These are phyloP conservation scores for Teleogryllus occipitalis DNA, from an alignment of 1,140 invertebrate genomes.

Conservation along the genomic window DNA sequence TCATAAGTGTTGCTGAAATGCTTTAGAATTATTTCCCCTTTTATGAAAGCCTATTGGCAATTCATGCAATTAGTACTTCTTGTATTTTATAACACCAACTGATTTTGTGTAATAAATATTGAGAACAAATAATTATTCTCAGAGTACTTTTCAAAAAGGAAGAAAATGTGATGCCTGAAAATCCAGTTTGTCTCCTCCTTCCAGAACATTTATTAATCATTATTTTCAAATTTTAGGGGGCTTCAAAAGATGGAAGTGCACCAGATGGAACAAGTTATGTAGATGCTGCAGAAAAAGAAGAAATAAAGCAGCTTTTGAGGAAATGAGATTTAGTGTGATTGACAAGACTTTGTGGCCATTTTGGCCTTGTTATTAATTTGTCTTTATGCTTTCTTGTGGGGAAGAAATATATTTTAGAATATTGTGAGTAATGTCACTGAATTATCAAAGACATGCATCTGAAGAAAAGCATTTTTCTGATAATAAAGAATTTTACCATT, in stretches of 20 bases:
- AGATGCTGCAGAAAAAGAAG: conserved; percentile 83
- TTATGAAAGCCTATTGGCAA: too few relatives aligned
- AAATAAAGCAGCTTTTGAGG: conserved; percentile 69
- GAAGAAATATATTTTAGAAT: background rate
- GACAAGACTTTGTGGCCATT: background rate
- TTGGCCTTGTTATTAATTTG: conserved; percentile 8
- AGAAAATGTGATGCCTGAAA: too few relatives aligned
- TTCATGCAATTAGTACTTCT: too few relatives aligned
- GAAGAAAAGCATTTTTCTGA: background rate
- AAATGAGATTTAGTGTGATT: conserved; percentile 27
- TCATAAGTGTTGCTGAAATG: too few relatives aligned
- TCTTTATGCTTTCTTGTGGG: background rate
- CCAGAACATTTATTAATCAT: background rate
- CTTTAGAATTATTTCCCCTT: too few relatives aligned
- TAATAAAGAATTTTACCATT: too few relatives aligned
- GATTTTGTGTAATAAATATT: too few relatives aligned
- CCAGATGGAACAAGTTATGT: conserved; percentile 80
- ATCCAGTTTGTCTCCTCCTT: too few relatives aligned
- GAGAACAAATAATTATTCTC: too few relatives aligned
- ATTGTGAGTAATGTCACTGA: background rate
- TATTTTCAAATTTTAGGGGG: conserved; percentile 52
- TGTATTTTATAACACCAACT: too few relatives aligned
- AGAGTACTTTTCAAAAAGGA: too few relatives aligned
- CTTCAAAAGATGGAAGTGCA: conserved; percentile 69
- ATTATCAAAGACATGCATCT: background rate